Conservation (phyloP, 2,797 vertebrate genomes). For the Ispidina lecontei region DNA sequence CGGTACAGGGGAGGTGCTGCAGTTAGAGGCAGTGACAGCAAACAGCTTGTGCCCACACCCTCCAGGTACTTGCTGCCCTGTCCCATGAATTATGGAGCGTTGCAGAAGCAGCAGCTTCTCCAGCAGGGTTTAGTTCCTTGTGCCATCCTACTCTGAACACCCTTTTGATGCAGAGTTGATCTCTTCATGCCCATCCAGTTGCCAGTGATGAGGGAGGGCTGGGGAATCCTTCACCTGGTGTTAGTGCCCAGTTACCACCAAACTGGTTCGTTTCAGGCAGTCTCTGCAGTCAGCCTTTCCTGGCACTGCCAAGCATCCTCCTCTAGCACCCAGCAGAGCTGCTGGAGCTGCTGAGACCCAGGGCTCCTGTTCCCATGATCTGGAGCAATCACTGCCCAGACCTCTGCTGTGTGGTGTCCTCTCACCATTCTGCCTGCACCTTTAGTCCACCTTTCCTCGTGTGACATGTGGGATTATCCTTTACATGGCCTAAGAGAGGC, state of each 20-base stretch:
- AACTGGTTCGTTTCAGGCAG: neutral
- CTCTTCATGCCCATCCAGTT: neutral
- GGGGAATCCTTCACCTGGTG: neutral
- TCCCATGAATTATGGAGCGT: constrained; percentile 70
- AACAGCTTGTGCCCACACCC: constrained; percentile 53
- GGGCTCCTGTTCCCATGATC: neutral
- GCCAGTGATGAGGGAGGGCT: neutral
- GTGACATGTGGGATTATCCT: neutral
- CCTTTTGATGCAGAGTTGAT: constrained; percentile 23
- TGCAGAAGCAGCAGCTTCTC: constrained; percentile 60
- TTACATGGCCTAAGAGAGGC: neutral
- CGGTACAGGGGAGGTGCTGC: neutral
- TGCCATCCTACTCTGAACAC: neutral
- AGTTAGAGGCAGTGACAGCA: neutral
- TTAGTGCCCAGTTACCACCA: neutral
- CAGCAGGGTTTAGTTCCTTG: constrained; percentile 57
- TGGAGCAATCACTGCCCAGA: fast-evolving
- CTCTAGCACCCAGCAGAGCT: fast-evolving
- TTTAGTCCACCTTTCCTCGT: neutral
- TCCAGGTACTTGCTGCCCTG: neutral
- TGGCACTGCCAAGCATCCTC: neutral
- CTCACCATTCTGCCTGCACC: neutral
- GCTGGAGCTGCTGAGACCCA: neutral
- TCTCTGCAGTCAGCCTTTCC: neutral
- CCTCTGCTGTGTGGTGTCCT: fast-evolving